Evolutionary conservation across 2,797 vertebrate species (phyloP).

Genomic region (Trematomus bernacchii): DNA sequence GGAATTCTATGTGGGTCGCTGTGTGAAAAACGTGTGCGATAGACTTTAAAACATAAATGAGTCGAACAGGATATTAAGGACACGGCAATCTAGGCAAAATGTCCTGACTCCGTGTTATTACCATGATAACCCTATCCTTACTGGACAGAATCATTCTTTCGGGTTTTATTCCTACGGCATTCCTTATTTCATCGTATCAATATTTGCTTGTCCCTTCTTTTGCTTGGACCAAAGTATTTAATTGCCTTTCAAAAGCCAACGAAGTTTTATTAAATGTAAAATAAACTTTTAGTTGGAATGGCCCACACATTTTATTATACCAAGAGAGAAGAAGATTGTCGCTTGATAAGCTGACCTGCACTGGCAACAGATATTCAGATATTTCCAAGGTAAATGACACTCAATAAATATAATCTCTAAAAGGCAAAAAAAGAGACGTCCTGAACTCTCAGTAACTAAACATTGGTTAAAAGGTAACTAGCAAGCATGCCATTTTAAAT

Average conservation of each 20-base stretch:
- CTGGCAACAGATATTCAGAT: slow-evolving; percentile 26
- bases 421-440: slow-evolving; percentile 15
- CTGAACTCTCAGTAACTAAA: slow-evolving; percentile 20
- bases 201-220: slow-evolving; percentile 79
- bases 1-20: slow-evolving; percentile 74
- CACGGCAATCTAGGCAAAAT: slow-evolving; percentile 57
- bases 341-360: slow-evolving; percentile 10
- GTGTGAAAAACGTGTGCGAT: slow-evolving; percentile 42
- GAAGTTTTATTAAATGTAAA: slow-evolving; percentile 76
- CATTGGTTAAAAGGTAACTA: slow-evolving; percentile 20
- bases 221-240: slow-evolving; percentile 71
- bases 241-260: slow-evolving; percentile 69
- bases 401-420: slow-evolving; percentile 41
- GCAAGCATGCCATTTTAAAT: slow-evolving; percentile 17
- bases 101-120: slow-evolving; percentile 59
- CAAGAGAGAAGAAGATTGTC: neutral
- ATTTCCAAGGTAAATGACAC: slow-evolving; percentile 39
- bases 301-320: slow-evolving; percentile 25
- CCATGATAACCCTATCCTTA: slow-evolving; percentile 66
- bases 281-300: slow-evolving; percentile 51
- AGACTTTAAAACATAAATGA: slow-evolving; percentile 63
- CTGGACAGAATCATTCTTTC: slow-evolving; percentile 66
- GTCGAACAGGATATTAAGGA: slow-evolving; percentile 77
- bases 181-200: slow-evolving; percentile 72
- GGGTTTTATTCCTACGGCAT: slow-evolving; percentile 57